Evolutionary conservation across 2,797 vertebrate genomes (phyloP).

Genomic region (Halcyon smyrnensis): DNA sequence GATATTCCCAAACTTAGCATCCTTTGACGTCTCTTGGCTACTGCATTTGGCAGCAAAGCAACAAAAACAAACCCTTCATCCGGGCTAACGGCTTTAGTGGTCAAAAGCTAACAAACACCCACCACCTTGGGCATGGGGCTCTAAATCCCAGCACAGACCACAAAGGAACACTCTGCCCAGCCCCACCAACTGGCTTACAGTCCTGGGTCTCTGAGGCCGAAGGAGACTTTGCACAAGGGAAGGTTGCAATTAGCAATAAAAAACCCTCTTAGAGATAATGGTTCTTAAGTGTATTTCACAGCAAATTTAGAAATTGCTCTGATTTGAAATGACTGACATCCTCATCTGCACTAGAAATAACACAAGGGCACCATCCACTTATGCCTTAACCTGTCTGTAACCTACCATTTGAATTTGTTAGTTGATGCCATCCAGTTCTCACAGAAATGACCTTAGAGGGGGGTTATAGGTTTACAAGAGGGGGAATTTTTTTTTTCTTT

Average conservation of each 20-base stretch:
- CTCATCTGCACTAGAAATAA: background rate
- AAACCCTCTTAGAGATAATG: background rate
- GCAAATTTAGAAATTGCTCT: background rate
- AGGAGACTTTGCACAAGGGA: background rate
- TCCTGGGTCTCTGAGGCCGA: background rate
- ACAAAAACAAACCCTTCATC: constrained; percentile 7
- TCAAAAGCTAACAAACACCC: constrained; percentile 10
- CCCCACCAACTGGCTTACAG: background rate
- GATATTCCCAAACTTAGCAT: background rate
- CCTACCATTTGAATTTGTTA: background rate
- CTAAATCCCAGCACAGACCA: background rate
- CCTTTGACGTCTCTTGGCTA: constrained; percentile 24
- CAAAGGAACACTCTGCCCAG: background rate
- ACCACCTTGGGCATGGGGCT: background rate
- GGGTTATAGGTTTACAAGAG: background rate
- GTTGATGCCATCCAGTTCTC: background rate
- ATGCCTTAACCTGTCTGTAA: background rate
- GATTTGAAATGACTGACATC: background rate
- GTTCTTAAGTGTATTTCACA: background rate
- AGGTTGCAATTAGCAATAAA: background rate
- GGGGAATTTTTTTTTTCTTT: background rate
- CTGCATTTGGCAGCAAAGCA: constrained; percentile 19
- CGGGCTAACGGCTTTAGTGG: background rate
- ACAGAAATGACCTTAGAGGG: background rate
- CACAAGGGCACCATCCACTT: background rate